These are phyloP conservation scores for Phragmatobia fuliginosa DNA, from an alignment of 2,888 invertebrate genomes.

Conservation along the genomic window DNA sequence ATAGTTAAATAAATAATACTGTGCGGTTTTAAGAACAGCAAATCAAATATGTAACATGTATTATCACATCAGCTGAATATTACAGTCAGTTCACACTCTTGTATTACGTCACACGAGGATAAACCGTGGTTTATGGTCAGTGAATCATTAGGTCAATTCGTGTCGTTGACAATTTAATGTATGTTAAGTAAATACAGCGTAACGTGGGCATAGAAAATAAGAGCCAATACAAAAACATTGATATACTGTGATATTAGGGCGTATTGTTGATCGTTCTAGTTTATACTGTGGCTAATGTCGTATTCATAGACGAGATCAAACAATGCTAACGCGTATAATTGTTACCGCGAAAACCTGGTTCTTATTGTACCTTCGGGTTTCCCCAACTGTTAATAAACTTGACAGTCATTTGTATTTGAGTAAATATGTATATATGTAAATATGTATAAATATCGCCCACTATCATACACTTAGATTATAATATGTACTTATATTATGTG, in stretches of 20 bases:
- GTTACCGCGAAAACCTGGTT: slow-evolving; percentile 69
- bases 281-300: slow-evolving; percentile 57
- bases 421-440: slow-evolving; percentile 1
- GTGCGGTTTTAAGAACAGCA: slow-evolving; percentile 49
- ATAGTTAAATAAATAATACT: slow-evolving; percentile 18
- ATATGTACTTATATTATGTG: background rate
- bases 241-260: slow-evolving; percentile 46
- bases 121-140: slow-evolving; percentile 77
- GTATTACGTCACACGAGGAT: slow-evolving; percentile 80
- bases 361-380: slow-evolving; percentile 67
- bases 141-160: slow-evolving; percentile 84
- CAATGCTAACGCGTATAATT: slow-evolving; percentile 72
- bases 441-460: background rate
- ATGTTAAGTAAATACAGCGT: slow-evolving; percentile 72
- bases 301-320: slow-evolving; percentile 63
- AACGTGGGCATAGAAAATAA: slow-evolving; percentile 58
- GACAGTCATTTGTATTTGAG: slow-evolving; percentile 37
- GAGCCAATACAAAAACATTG: slow-evolving; percentile 52
- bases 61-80: slow-evolving; percentile 57
- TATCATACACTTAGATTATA: background rate
- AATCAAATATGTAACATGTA: slow-evolving; percentile 52
- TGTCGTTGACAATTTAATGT: slow-evolving; percentile 81
- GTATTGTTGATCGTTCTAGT: slow-evolving; percentile 52
- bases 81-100: slow-evolving; percentile 62
- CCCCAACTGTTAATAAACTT: slow-evolving; percentile 61